phyloP scores from a whole-genome alignment of 2,888 invertebrate species.

The Lasioglossum pauxillum region DNA sequence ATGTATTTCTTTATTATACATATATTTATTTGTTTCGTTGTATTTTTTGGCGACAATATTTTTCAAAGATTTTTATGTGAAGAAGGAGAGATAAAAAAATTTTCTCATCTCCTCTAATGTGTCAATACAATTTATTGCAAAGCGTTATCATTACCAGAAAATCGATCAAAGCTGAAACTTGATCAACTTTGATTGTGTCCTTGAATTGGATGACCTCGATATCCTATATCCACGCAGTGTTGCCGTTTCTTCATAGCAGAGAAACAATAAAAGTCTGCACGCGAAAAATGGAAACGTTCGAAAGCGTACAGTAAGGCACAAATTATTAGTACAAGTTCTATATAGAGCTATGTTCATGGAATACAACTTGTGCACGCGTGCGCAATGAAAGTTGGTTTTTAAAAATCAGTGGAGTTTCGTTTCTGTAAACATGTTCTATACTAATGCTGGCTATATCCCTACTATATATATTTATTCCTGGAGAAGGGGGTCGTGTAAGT shows the following conservation, averaged over 20 bases:
- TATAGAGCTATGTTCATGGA: not conserved
- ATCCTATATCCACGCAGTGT: not conserved
- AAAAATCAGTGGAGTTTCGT: not conserved
- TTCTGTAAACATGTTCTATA: not conserved
- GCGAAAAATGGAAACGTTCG: not conserved
- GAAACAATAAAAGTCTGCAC: not conserved
- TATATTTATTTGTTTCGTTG: not conserved
- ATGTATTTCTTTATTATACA: too few relatives aligned
- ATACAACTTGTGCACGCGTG: not conserved
- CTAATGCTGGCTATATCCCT: not conserved
- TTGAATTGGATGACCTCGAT: not conserved
- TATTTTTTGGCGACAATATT: not conserved
- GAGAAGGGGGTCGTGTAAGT: conserved; percentile 34
- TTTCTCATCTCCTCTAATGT: not conserved
- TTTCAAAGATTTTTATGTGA: not conserved
- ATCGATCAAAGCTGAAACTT: not conserved
- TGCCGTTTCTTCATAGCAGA: not conserved
- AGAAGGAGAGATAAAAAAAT: not conserved
- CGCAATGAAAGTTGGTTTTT: not conserved
- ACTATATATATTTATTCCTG: not conserved
- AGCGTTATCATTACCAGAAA: not conserved
- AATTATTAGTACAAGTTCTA: not conserved
- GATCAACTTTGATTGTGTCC: not conserved
- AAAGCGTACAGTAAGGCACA: not conserved
- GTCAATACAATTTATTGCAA: not conserved